Base-by-base conservation (phyloP, 2,113 vertebrate genomes). In the Ameiurus melas region DNA sequence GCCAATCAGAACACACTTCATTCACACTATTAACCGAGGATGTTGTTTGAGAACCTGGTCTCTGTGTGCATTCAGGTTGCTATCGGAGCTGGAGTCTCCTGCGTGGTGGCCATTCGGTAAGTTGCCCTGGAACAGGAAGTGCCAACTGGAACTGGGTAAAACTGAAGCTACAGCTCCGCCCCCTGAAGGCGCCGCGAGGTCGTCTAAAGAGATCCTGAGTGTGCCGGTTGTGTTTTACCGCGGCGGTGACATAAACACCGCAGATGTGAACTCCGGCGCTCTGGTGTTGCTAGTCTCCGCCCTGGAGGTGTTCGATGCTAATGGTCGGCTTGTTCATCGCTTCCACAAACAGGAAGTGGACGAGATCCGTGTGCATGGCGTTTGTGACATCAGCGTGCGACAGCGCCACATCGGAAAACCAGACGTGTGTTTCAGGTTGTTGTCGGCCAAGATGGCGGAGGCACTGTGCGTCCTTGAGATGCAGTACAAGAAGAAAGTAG, bases 51-150 rank as follows among this genome's bases (percentile, higher is more conserved):
- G 17, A 39, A 25, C 12, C 55, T 17, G 30, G 17, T 82, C 20
- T 91, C 66, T 79, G 3, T 55, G 70, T 36, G 68, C 89, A 87
- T 80, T 47, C 92, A 99, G 98, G 92, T 92, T 99, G 71, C 89
- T 99, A 84, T 97, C 95, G 0, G 95, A 98, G 89, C 95, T 99
- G 10, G 98, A 99, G 90, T 96, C 96, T 88, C 97, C 97, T 0
- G 91, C 97, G 43, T 99, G 98, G 98, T 99, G 98, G 98, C 98
- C 97, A 0, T 99, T 99, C 84, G 94, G 96, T 88, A 95, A 94
- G 91, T 95, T 95, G 10, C 95, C 96, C 33, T 97, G 97, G 97
- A 97, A 96, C 43, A 96, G 97, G 97, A 97, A 94, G 92, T 85
- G 30, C 0, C 94, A 96, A 0, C 83, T 90, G 64, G 96, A 97